Evolutionary conservation across 2,888 invertebrate species (phyloP).

Genomic region (Asteroscopus sphinx): DNA sequence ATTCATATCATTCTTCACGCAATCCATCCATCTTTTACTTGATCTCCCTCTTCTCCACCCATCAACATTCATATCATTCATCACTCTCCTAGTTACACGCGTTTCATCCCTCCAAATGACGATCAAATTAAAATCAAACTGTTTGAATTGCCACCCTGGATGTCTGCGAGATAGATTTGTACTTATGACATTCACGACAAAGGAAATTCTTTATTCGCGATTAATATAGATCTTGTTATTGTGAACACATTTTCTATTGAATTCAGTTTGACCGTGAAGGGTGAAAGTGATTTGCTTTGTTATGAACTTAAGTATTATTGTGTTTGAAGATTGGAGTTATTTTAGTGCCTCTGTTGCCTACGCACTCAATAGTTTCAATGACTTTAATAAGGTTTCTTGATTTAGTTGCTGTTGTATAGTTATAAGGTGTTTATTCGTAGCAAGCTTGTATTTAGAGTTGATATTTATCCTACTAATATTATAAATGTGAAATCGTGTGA

Average conservation of each 20-base stretch:
- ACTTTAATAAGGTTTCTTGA: conserved; percentile 6
- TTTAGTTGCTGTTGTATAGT: background rate
- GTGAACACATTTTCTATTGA: conserved; percentile 26
- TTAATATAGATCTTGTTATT: conserved; percentile 28
- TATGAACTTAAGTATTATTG: conserved; percentile 9
- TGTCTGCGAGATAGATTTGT: background rate
- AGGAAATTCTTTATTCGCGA: conserved; percentile 27
- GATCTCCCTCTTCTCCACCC: no score
- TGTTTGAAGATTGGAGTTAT: conserved; percentile 9
- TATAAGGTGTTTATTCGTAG: no score
- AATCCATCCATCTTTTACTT: no score
- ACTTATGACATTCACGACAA: conserved; percentile 9
- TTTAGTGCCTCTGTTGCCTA: conserved; percentile 15
- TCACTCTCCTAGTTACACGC: no score
- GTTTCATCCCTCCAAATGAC: no score
- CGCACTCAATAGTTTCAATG: conserved; percentile 11
- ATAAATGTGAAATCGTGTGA: no score
- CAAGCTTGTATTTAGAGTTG: background rate
- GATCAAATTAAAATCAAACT: no score
- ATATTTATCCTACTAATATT: no score
- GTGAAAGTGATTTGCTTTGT: conserved; percentile 36
- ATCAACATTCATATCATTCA: no score
- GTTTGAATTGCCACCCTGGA: background rate
- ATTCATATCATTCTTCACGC: no score
- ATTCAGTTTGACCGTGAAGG: conserved; percentile 24